Percentiles rank a stretch among this genome's conserved stretches.
Conservation (phyloP, 2,888 invertebrate species). For the Cheilosia soror region DNA sequence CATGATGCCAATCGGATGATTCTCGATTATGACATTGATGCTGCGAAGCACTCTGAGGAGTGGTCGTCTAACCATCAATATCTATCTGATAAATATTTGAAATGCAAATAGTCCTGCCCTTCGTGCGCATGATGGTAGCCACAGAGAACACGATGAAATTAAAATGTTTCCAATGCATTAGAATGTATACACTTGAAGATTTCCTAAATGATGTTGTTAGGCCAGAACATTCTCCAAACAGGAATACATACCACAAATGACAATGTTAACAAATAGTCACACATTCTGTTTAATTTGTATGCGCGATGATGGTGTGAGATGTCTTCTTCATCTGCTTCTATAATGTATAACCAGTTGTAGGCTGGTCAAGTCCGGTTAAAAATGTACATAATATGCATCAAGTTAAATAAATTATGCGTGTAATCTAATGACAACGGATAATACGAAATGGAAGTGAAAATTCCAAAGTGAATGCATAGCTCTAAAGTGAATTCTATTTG, state of each 20-base stretch:
- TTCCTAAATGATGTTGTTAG: conserved; percentile 52
- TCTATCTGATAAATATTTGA: conserved; percentile 21
- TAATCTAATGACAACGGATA: conserved; percentile 30
- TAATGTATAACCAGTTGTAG: conserved; percentile 34
- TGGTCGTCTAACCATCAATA: background rate
- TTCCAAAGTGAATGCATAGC: background rate
- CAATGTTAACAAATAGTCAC: conserved; percentile 14
- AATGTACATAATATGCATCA: background rate
- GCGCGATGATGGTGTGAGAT: conserved; percentile 11
- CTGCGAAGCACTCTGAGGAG: background rate
- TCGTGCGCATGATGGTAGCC: background rate
- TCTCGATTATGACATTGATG: conserved; percentile 19
- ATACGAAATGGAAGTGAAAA: conserved; percentile 11
- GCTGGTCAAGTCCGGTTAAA: background rate
- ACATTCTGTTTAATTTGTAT: conserved; percentile 9
- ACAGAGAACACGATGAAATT: conserved; percentile 5
- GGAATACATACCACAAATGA: conserved; percentile 47
- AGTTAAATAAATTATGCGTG: conserved; percentile 41
- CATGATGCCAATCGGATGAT: conserved; percentile 17
- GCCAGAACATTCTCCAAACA: conserved; percentile 3
- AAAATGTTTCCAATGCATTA: conserved; percentile 47
- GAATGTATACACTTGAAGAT: conserved; percentile 35
- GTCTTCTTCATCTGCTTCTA: conserved; percentile 1
- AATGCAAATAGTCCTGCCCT: conserved; percentile 44
- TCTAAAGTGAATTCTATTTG: background rate